Base-by-base conservation (phyloP, 2,797 vertebrate species). In the Anguilla anguilla region DNA sequence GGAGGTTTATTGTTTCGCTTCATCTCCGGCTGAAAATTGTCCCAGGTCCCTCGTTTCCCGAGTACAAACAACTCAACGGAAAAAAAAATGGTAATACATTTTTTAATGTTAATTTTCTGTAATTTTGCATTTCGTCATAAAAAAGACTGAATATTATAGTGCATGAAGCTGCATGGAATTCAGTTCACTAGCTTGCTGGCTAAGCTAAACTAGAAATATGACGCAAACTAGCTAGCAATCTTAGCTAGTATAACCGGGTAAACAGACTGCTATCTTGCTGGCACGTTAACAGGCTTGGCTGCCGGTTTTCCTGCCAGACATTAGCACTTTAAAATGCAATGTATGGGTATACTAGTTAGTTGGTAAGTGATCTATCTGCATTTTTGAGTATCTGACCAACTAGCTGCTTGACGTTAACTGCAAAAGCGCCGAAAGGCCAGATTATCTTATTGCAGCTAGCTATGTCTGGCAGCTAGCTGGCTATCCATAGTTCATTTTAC, bases 1-100 rank as follows among this genome's bases (percentile, higher is more conserved):
- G 72, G 53, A 46, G 87, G 83, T 87, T 92, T 91, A 91, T 92
- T 92, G 92, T 91, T 92, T 91, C 90, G 88, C 88, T 91, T 90
- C 86, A 85, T 91, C 90, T 89, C 84, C 83, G 89, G 88, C 81
- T 82, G 88, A 85, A 89, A 89, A 87, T 89, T 83, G 86, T 49
- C 25, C 55, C 59, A 51, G 88, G 79, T 57, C 84, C 85, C 86
- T 74, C 57, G 59, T 53, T 79, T 85, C 13, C 84, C 49, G 22
- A 82, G 59, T 69, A 85, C 51, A 55, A 81, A 67, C 81, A 55
- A 83, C 69, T 86, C 25, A 57, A 82, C 83, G 83, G 86, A 67
- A 82, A 85, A 89, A 89, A 87, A 89, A 85, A 89, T 89, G 88
- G 88, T 89, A 89, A 43, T 59, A 19, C 2, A 6, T 84, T 25